These are phyloP conservation scores for Macropodus opercularis DNA, from an alignment of 2,797 vertebrate genomes.

Conservation along the genomic window DNA sequence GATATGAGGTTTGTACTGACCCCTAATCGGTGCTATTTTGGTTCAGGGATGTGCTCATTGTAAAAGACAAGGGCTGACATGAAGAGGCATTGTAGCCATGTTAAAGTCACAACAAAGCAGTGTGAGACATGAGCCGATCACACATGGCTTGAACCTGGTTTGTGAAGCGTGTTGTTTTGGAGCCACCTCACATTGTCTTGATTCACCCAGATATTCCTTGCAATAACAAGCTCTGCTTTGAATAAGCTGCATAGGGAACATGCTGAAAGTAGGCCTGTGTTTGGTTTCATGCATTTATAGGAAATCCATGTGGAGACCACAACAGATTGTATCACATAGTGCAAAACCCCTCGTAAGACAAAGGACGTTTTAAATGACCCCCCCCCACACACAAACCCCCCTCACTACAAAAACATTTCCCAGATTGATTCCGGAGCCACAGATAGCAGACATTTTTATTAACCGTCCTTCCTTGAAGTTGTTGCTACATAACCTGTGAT, in stretches of 20 bases:
- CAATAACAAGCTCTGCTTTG: constrained; percentile 47
- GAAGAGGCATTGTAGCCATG: not conserved
- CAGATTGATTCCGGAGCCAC: constrained; percentile 31
- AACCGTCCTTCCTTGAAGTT: constrained; percentile 27
- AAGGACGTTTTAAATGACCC: constrained; percentile 62
- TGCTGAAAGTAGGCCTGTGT: constrained; percentile 63
- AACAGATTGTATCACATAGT: constrained; percentile 87
- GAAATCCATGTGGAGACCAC: constrained; percentile 82
- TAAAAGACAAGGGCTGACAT: too few species aligned
- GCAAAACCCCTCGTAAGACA: constrained; percentile 87
- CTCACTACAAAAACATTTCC: constrained; percentile 15
- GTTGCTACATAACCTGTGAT: constrained; percentile 39
- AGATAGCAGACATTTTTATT: constrained; percentile 21
- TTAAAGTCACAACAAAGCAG: not conserved
- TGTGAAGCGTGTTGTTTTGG: not conserved
- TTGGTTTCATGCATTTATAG: constrained; percentile 82
- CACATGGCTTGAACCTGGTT: not conserved
- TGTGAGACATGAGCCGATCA: not conserved
- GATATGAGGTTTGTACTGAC: not conserved
- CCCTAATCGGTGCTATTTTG: not conserved
- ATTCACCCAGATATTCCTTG: constrained; percentile 44
- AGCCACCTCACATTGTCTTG: not conserved
- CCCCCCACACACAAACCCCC: not conserved
- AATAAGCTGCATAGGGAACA: constrained; percentile 85
- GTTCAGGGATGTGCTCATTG: not conserved